Evolutionary conservation across 2,113 vertebrate genomes (phyloP), one percentile per base, ranked within the genome.

Genomic region (Misgurnus anguillicaudatus): DNA sequence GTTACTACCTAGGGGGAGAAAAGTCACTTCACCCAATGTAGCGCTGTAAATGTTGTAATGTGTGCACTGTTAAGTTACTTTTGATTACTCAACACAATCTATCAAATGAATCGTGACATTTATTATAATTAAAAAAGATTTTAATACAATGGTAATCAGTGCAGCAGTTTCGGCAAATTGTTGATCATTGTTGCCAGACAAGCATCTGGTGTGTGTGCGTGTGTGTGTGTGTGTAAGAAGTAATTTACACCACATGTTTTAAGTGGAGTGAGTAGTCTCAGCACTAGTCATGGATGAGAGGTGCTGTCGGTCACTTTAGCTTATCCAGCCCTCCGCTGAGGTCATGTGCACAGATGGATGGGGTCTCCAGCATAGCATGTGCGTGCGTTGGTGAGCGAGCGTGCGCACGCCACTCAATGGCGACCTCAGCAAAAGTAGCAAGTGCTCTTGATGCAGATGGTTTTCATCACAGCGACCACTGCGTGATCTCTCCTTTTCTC

Each of bases 171-270:
- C 87, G 89, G 85, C 87, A 93, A 91, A 91, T 90, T 87, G 89
- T 89, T 89, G 83, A 76, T 93, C 90, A 93, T 93, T 92, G 90
- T 90, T 91, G 90, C 90, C 92, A 92, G 91, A 93, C 88, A 87
- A 36, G 64, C 65, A 60, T 81, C 75, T 51, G 74, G 55, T 79
- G 31, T 69, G 61, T 47, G 62, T 24, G 51, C 58, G 51, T 57
- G 70, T 70, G 65, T 61, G 66, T 7, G 81, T 80, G 89, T 87
- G 86, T 91, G 89, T 85, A 82, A 84, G 86, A 80, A 86, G 86
- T 94, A 92, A 93, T 94, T 91, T 89, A 89, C 92, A 92, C 90
- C 92, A 92, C 89, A 91, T 93, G 92, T 87, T 88, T 87, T 89
- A 84, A 89, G 88, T 88, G 88, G 89, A 87, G 88, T 88, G 86